Evolutionary conservation across 2,113 vertebrate genomes (phyloP), one percentile per base, ranked within the genome.

Genomic region (Poeciliopsis prolifica): DNA sequence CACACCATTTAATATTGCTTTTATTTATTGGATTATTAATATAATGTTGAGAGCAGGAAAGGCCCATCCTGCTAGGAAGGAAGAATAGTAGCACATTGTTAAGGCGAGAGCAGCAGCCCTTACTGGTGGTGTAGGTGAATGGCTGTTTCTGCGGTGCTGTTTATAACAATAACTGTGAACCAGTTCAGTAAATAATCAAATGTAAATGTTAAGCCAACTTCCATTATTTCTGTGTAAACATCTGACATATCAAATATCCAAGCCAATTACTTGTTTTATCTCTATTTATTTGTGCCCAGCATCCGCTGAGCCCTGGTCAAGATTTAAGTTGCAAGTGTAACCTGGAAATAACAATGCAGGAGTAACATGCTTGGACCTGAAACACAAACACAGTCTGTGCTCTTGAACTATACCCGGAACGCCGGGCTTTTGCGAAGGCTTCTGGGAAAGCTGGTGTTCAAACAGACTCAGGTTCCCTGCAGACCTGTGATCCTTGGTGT

Each of bases 1-100:
- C 93, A 90, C 94, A 95, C 92, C 92, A 91, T 93, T 94, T 94
- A 80, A 90, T 91, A 91, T 91, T 80, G 28, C 86, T 79, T 92
- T 93, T 94, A 95, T 95, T 95, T 94, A 92, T 92, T 95, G 87
- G 90, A 92, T 93, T 92, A 91, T 93, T 91, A 85, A 92, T 89
- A 90, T 86, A 70, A 76, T 87, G 80, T 80, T 71, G 86, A 67
- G 83, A 86, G 77, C 93, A 90, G 94, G 94, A 95, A 95, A 92
- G 85, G 89, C 90, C 84, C 87, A 88, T 87, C 94, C 94, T 92
- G 91, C 70, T 48, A 0, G 28, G 88, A 48, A 82, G 89, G 88
- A 88, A 92, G 87, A 91, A 17, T 81, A 74, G 84, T 78, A 80
- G 28, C 70, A 72, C 88, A 92, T 92, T 95, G 93, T 93, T 88